Evolutionary conservation across 2,113 vertebrate species (phyloP).

Genomic region (Lophura nycthemera): DNA sequence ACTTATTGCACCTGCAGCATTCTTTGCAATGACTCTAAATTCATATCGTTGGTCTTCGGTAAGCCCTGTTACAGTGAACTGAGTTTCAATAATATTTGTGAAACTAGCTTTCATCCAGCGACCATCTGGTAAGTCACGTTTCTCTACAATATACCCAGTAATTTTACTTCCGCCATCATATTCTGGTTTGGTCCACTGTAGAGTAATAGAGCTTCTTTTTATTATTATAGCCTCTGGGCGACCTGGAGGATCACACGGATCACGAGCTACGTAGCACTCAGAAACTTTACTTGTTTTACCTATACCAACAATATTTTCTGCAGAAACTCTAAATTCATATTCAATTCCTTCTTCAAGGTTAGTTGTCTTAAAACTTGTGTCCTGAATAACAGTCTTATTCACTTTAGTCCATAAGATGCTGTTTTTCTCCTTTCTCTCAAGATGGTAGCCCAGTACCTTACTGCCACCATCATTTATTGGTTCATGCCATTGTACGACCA

Average conservation of each 20-base stretch:
- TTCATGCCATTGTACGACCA: slow-evolving; percentile 95
- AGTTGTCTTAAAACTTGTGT: slow-evolving; percentile 89
- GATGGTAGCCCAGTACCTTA: slow-evolving; percentile 91
- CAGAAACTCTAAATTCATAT: slow-evolving; percentile 96
- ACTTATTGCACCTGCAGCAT: slow-evolving; percentile 92
- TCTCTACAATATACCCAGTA: slow-evolving; percentile 95
- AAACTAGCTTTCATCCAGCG: slow-evolving; percentile 98
- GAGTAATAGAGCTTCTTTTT: slow-evolving; percentile 90
- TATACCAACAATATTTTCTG: slow-evolving; percentile 96
- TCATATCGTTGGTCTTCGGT: slow-evolving; percentile 96
- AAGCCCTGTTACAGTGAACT: slow-evolving; percentile 93
- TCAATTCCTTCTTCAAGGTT: slow-evolving; percentile 95
- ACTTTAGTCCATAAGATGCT: slow-evolving; percentile 97
- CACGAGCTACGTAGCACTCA: slow-evolving; percentile 93
- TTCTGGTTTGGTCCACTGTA: slow-evolving; percentile 94
- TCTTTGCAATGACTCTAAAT: slow-evolving; percentile 98
- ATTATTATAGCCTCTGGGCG: slow-evolving; percentile 91
- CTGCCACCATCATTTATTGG: slow-evolving; percentile 95
- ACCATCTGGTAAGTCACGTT: slow-evolving; percentile 95
- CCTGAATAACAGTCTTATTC: slow-evolving; percentile 93
- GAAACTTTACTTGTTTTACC: slow-evolving; percentile 96
- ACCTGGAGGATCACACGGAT: slow-evolving; percentile 95
- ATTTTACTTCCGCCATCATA: slow-evolving; percentile 97
- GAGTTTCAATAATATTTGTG: slow-evolving; percentile 96
- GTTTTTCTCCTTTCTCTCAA: slow-evolving; percentile 97